A percentile compares a stretch with the other conserved stretches of the same genome.
Conservation (phyloP, 2,888 invertebrate genomes). For the Platycheirus rosarum region DNA sequence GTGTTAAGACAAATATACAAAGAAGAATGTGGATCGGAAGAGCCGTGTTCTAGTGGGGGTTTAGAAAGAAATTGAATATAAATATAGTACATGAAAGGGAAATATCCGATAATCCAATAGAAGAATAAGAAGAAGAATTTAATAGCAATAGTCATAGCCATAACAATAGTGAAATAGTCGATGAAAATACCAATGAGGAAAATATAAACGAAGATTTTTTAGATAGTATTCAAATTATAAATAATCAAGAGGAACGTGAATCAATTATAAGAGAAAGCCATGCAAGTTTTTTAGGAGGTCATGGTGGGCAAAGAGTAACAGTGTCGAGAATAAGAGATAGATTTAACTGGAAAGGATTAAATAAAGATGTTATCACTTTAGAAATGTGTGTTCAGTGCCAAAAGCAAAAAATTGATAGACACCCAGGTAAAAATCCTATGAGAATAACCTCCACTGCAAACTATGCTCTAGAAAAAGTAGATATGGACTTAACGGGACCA, state of each 20-base stretch:
- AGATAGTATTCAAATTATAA: constrained; percentile 1
- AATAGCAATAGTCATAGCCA: neutral
- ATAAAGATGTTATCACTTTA: neutral
- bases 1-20: no score
- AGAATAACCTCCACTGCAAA: constrained; percentile 14
- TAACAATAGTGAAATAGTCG: neutral
- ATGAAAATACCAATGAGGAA: neutral
- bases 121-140: neutral
- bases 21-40: no score
- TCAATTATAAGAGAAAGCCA: constrained; percentile 23
- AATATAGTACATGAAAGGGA: neutral
- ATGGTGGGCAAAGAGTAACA: constrained; percentile 21
- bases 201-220: neutral
- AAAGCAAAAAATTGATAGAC: constrained; percentile 31
- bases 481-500: constrained; percentile 30
- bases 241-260: neutral
- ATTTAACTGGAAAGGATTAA: constrained; percentile 8
- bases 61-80: neutral
- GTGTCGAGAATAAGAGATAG: constrained; percentile 21
- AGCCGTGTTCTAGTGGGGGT: no score
- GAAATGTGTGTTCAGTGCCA: no score
- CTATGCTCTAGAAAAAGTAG: constrained; percentile 19
- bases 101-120: neutral
- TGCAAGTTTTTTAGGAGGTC: constrained; percentile 13
- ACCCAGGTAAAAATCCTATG: constrained; percentile 23